A percentile compares a stretch with the other conserved stretches of the same genome.
These are phyloP conservation scores for Aleiodes leptofemur DNA, from an alignment of 2,888 invertebrate genomes.

Conservation along the genomic window DNA sequence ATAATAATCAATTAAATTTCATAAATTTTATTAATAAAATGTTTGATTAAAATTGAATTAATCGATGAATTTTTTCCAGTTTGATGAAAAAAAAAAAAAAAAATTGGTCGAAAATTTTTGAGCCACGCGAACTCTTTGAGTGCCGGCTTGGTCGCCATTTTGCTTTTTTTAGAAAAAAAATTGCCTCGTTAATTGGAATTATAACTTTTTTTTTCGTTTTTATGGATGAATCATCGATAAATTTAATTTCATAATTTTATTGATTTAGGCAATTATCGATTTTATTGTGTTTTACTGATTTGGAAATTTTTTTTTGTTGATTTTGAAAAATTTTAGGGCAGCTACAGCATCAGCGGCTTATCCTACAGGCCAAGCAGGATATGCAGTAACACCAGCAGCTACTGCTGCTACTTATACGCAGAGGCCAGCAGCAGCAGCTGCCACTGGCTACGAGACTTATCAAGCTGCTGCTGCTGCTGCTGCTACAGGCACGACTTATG, in stretches of 20 bases:
- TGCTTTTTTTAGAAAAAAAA: neutral
- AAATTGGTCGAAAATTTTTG: constrained; percentile 37
- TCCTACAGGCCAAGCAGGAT: constrained; percentile 88
- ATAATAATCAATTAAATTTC: neutral
- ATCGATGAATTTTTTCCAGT: neutral
- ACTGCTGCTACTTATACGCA: constrained; percentile 92
- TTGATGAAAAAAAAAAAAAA: constrained; percentile 32
- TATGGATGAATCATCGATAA: neutral
- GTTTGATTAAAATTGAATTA: neutral
- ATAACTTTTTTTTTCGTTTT: neutral
- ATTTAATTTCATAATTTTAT: too few relatives aligned
- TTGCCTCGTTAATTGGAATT: too few relatives aligned
- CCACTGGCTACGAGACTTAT: constrained; percentile 86
- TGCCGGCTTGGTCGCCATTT: constrained; percentile 70
- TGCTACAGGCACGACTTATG: constrained; percentile 84
- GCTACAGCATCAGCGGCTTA: constrained; percentile 89
- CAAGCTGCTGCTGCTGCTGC: constrained; percentile 87
- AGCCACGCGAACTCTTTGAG: constrained; percentile 61
- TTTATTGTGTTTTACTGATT: too few relatives aligned
- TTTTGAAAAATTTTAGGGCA: constrained; percentile 33
- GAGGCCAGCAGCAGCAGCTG: constrained; percentile 84
- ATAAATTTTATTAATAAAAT: neutral
- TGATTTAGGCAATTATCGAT: too few relatives aligned
- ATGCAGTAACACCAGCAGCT: constrained; percentile 88
- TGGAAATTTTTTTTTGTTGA: too few relatives aligned